These are phyloP conservation scores for Phortica okadai DNA, from an alignment of 2,888 invertebrate species.

Conservation along the genomic window DNA sequence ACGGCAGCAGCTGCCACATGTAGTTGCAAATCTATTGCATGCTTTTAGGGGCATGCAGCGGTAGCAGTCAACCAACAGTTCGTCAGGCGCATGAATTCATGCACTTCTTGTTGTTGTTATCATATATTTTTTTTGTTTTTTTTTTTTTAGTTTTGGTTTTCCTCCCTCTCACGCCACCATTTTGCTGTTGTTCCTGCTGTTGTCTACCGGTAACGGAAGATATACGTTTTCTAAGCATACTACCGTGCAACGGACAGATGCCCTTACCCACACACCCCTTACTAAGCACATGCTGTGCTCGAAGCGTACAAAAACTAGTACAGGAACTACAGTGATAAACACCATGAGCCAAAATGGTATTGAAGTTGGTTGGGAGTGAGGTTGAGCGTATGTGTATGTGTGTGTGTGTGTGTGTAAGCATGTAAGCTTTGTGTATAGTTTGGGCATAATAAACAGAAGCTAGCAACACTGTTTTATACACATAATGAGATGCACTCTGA, in stretches of 20 bases:
- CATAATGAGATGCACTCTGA: background rate
- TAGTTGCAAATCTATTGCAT: constrained; percentile 10
- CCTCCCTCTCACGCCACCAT: background rate
- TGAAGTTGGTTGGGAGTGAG: too few species aligned
- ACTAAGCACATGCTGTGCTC: background rate
- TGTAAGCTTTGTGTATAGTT: background rate
- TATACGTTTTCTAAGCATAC: background rate
- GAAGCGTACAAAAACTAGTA: background rate
- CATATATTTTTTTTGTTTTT: background rate
- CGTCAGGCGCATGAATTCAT: too few species aligned
- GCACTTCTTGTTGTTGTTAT: too few species aligned
- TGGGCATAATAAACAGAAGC: background rate
- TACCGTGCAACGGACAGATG: background rate
- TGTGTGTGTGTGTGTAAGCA: too few species aligned
- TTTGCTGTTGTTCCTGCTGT: background rate
- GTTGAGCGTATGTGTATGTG: too few species aligned
- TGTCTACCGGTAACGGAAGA: background rate
- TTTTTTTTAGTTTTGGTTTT: background rate
- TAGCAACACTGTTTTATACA: background rate
- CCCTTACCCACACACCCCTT: background rate
- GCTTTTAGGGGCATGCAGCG: background rate
- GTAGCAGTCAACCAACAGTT: background rate
- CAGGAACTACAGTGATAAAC: background rate
- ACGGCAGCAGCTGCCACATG: background rate
- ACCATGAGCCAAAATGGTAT: background rate